phyloP scores from a whole-genome alignment of 2,888 invertebrate genomes.

The Itoplectis maculator region DNA sequence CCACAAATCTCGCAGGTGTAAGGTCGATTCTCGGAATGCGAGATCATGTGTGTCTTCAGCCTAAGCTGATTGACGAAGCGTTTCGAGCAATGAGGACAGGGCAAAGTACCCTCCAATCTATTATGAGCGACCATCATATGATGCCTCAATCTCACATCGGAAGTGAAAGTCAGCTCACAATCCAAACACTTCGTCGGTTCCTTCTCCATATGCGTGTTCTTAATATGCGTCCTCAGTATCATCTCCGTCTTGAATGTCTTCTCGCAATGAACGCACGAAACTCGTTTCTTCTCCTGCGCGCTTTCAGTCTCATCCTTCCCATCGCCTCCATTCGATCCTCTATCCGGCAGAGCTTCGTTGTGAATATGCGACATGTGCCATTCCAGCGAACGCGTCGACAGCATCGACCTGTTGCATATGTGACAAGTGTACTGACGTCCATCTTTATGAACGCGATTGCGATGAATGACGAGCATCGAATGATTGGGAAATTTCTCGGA shows the following conservation, averaged over 20 bases:
- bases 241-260: constrained; percentile 83
- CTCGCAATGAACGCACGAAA: constrained; percentile 80
- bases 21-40: constrained; percentile 83
- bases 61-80: constrained; percentile 82
- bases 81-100: constrained; percentile 82
- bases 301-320: constrained; percentile 69
- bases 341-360: constrained; percentile 77
- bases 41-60: constrained; percentile 83
- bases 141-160: constrained; percentile 81
- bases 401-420: constrained; percentile 83
- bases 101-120: constrained; percentile 80
- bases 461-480: constrained; percentile 82
- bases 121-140: constrained; percentile 83
- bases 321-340: neutral
- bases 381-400: constrained; percentile 81
- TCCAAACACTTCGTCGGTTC: constrained; percentile 82
- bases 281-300: constrained; percentile 77
- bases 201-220: constrained; percentile 82
- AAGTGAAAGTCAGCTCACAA: constrained; percentile 80
- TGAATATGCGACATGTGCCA: constrained; percentile 83
- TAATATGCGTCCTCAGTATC: constrained; percentile 83
- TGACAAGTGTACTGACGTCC: constrained; percentile 82
- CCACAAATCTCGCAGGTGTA: constrained; percentile 82
- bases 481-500: constrained; percentile 83
- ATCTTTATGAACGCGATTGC: constrained; percentile 82